Conservation (phyloP, 2,113 vertebrate species). For the Pipa parva region DNA sequence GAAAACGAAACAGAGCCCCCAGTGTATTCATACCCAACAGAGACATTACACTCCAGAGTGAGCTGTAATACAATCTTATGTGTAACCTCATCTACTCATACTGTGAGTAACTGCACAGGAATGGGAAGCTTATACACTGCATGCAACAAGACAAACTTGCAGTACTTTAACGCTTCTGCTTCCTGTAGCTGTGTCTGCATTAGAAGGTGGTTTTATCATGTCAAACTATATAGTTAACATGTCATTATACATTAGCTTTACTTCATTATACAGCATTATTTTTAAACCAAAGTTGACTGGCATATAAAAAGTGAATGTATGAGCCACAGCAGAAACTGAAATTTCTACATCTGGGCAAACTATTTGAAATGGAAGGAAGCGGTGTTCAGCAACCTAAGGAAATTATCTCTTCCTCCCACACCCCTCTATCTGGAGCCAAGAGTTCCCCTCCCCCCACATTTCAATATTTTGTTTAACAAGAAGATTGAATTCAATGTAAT, state of each 20-base stretch:
- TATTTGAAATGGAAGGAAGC: conserved; percentile 47
- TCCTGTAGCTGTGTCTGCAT: neutral
- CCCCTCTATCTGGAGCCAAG: conserved; percentile 19
- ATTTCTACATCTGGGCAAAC: conserved; percentile 42
- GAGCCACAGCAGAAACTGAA: conserved; percentile 31
- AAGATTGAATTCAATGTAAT: too few relatives aligned
- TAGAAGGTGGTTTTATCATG: too few relatives aligned
- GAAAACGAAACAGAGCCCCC: conserved; percentile 25
- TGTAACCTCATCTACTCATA: conserved; percentile 48
- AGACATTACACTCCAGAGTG: conserved; percentile 43
- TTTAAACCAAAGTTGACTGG: too few relatives aligned
- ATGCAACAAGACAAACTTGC: conserved; percentile 32
- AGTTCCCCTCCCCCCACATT: conserved; percentile 6
- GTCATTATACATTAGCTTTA: too few relatives aligned
- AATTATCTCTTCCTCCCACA: conserved; percentile 59
- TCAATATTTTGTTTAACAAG: too few relatives aligned
- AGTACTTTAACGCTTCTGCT: neutral
- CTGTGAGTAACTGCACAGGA: conserved; percentile 66
- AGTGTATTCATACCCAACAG: conserved; percentile 11
- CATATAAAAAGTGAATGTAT: too few relatives aligned
- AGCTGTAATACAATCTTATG: conserved; percentile 59
- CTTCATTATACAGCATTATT: too few relatives aligned
- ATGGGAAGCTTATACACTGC: conserved; percentile 62
- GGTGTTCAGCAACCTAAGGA: conserved; percentile 51
- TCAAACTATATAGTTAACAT: too few relatives aligned